Evolutionary conservation across 2,113 vertebrate genomes (phyloP), one percentile per base, ranked within the genome.

Genomic region (Strix uralensis): DNA sequence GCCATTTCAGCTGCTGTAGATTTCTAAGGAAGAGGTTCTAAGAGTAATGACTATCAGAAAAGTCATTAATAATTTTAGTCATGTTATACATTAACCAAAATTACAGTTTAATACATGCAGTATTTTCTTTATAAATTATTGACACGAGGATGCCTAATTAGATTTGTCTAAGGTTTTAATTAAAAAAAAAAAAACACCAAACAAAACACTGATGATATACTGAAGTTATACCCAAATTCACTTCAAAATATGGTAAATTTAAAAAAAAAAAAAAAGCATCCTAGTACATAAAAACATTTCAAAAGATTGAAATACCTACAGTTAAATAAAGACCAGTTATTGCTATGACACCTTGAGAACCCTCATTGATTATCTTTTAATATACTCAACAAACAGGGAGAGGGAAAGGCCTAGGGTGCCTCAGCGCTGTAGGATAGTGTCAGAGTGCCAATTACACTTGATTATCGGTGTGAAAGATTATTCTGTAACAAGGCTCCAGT

Each of bases 51-150:
- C 70, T 72, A n/a, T 5, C 16, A 84, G 26, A 71, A 62, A 81
- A 59, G 15, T 6, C 5, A 91, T 81, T 63, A 87, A 81, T 75
- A 71, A 87, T 57, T 91, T 74, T 16, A 89, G 38, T 52, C 22
- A 17, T 74, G 63, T 15, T 89, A 74, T 38, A 66, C 42, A 47
- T 74, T 71, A 95, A 47, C 29, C 8, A 81, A 77, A 95, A 78
- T 36, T 78, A 46, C 9, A n/a, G 91, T 94, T 74, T 84, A 91
- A 94, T 67, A 38, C 18, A 47, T 9, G 13, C 2, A 1, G 2
- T 47, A 36, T 92, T 91, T 89, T 91, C 63, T 44, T 89, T 67
- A 67, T 30, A 91, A 81, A 83, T 62, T 86, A 92, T 81, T 74
- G 20, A 27, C 52, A 79, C 58, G 32, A 92, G 82, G 77, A 92